Evolutionary conservation across 2,797 vertebrate species (phyloP), one percentile per base, ranked within the genome.

Genomic region (Triplophysa bombifrons): DNA sequence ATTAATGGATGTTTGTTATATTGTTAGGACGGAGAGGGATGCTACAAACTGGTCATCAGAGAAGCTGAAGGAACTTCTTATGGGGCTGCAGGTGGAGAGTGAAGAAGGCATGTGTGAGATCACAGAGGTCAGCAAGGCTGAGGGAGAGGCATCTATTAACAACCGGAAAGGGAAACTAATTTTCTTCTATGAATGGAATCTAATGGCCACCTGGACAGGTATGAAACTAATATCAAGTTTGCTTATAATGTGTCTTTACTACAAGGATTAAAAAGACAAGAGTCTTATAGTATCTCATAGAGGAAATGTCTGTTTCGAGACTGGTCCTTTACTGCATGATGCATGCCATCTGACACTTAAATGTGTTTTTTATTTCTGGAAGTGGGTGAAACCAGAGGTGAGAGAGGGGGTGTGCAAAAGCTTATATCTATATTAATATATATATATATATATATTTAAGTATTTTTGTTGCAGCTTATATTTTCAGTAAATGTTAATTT

Each of bases 121-220:
- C 87, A 96, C 96, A 0, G 96, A 98, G 81, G 90, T 98, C 78
- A 92, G 86, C 84, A 95, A 93, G 68, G 84, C 96, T 79, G 96
- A 98, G 3, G 97, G 96, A 72, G 96, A 98, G 76, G 96, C 96
- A 0, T 97, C 96, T 56, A 96, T 98, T 87, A 98, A 97, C 90
- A 98, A 98, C 81, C 95, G 96, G 72, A 97, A 96, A 90, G 96
- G 97, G 66, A 98, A 98, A 78, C 94, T 98, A 27, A 96, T 97
- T 84, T 98, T 95, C 86, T 98, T 98, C 87, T 98, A 96, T 0
- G 97, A 98, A 85, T 98, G 97, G 96, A 92, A 89, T 66, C 86
- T 98, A 81, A 95, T 91, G 70, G 90, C 97, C 60, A 88, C 91
- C 0, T 98, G 97, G 97, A 94, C 92, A 72, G 96, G 97, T 98